Percentiles rank a stretch among this genome's conserved stretches.
These are phyloP conservation scores for Eriosoma lanigerum DNA, from an alignment of 1,140 invertebrate species.

Conservation along the genomic window DNA sequence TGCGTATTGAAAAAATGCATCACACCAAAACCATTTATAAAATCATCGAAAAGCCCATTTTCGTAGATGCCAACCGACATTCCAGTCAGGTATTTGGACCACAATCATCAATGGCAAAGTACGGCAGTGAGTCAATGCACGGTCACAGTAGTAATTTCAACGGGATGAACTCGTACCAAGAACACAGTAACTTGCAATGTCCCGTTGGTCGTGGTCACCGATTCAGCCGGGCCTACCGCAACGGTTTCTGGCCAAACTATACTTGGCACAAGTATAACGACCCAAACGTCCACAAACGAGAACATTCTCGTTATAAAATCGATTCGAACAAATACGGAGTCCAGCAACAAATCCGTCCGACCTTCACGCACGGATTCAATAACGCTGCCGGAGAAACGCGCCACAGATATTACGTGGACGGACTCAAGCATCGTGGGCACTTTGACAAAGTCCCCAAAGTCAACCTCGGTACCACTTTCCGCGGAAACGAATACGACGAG, in stretches of 20 bases:
- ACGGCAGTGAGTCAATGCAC: no score
- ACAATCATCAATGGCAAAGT: not conserved
- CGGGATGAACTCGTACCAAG: not conserved
- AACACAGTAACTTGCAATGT: no score
- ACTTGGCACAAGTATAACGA: not conserved
- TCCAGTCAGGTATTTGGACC: not conserved
- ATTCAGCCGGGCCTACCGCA: not conserved
- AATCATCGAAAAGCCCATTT: conserved; percentile 13
- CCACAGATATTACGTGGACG: not conserved
- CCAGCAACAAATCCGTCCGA: no score
- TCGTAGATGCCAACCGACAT: not conserved
- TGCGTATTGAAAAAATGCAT: not conserved
- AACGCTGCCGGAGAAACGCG: no score
- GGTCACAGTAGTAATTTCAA: not conserved
- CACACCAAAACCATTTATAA: conserved; percentile 11
- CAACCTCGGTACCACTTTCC: no score
- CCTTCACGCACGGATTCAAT: no score
- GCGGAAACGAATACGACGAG: not conserved
- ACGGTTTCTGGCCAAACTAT: not conserved
- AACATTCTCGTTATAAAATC: no score
- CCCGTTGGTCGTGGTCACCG: not conserved
- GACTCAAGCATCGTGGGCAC: not conserved
- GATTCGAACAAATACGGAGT: no score
- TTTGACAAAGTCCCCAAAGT: no score
- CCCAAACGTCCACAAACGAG: not conserved